Percentiles rank a stretch among this genome's conserved stretches.
Evolutionary conservation across 1,140 invertebrate genomes (phyloP).

Genomic region (Spodoptera litura): DNA sequence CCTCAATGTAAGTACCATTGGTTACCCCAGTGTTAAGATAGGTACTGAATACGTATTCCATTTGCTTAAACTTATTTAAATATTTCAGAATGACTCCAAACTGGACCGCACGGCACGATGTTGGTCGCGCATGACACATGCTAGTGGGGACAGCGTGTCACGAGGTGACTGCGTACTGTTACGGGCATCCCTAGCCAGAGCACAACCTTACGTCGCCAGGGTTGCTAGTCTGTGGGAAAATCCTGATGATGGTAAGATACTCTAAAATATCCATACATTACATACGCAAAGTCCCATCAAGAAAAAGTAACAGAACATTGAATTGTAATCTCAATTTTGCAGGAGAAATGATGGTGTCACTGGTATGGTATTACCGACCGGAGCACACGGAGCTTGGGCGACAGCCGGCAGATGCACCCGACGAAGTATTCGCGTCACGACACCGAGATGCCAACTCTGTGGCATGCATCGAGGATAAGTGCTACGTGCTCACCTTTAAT

Average conservation of each 20-base stretch:
- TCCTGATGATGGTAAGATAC: conserved; percentile 93
- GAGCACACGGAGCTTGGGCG: conserved; percentile 97
- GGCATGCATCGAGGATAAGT: conserved; percentile 99
- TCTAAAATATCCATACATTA: not conserved
- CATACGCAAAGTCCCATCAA: not conserved
- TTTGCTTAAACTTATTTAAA: not conserved
- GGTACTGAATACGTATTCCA: no score
- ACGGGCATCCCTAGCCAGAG: conserved; percentile 91
- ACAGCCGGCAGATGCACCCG: conserved; percentile 91
- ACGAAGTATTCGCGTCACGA: conserved; percentile 98
- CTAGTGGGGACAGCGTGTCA: conserved; percentile 93
- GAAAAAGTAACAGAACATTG: not conserved
- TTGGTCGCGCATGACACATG: conserved; percentile 95
- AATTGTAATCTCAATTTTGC: conserved; percentile 35
- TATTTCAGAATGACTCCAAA: conserved; percentile 90
- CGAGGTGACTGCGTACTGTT: conserved; percentile 96
- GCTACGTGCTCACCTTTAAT: conserved; percentile 98
- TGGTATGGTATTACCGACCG: conserved; percentile 98
- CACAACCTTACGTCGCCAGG: conserved; percentile 97
- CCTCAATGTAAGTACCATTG: conserved; percentile 91
- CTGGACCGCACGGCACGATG: conserved; percentile 89
- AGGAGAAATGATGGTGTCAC: conserved; percentile 99
- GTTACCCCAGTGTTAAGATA: no score
- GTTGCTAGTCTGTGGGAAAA: conserved; percentile 97
- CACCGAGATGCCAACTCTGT: conserved; percentile 98